A percentile compares a stretch with the other conserved stretches of the same genome.
Conservation (phyloP, 1,140 invertebrate genomes). For the Calycopis cecrops region DNA sequence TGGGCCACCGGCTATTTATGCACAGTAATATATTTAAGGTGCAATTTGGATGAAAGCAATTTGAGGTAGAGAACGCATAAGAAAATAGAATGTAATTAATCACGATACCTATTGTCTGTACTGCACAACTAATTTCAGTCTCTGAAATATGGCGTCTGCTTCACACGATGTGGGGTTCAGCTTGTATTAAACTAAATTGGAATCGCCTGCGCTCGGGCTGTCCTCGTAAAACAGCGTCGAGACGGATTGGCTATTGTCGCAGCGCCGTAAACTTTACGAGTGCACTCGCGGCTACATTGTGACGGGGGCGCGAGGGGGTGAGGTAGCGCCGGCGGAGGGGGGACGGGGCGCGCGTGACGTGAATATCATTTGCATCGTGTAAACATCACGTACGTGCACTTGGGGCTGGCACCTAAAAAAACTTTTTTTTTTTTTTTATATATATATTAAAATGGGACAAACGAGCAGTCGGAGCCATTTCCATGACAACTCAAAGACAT, state of each 20-base stretch:
- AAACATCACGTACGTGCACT: not conserved
- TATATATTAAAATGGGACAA: too few relatives aligned
- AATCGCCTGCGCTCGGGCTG: not conserved
- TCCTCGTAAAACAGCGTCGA: slow-evolving; percentile 2
- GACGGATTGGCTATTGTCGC: not conserved
- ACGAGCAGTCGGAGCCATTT: too few relatives aligned
- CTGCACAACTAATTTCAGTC: not conserved
- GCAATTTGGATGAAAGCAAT: too few relatives aligned
- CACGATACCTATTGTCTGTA: too few relatives aligned
- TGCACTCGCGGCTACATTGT: slow-evolving; percentile 7
- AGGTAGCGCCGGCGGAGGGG: not conserved
- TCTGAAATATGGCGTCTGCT: not conserved
- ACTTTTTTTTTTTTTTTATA: too few relatives aligned
- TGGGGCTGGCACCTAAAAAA: not conserved
- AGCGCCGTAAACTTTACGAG: not conserved
- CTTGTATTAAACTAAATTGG: not conserved
- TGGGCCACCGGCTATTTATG: too few relatives aligned
- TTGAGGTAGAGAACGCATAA: too few relatives aligned
- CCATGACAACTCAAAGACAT: too few relatives aligned
- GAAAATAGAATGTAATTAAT: too few relatives aligned
- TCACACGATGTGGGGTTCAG: too few relatives aligned
- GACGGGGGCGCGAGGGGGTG: not conserved
- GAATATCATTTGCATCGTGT: slow-evolving; percentile 2
- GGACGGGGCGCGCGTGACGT: not conserved
- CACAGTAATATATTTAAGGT: too few relatives aligned